These are phyloP conservation scores for Microplitis manilae DNA, from an alignment of 2,888 invertebrate species.

Conservation along the genomic window DNA sequence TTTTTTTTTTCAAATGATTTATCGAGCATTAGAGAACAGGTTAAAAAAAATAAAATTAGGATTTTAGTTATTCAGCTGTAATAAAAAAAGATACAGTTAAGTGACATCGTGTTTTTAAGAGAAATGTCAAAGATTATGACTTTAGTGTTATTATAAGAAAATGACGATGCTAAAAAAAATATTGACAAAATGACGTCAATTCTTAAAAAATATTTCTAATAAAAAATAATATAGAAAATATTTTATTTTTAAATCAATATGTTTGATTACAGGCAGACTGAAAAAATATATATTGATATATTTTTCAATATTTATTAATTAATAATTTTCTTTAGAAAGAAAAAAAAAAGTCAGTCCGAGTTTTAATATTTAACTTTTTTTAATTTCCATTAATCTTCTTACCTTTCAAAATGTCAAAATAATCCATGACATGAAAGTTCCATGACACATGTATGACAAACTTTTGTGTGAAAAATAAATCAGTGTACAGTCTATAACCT, in stretches of 20 bases:
- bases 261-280: no score
- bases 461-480: slow-evolving; percentile 1
- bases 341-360: neutral
- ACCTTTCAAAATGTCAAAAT: neutral
- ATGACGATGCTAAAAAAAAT: neutral
- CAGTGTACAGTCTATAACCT: neutral
- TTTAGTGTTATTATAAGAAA: neutral
- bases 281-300: no score
- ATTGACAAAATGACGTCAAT: neutral
- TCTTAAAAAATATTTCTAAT: neutral
- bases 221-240: no score
- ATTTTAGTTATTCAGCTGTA: neutral
- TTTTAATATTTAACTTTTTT: neutral
- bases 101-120: neutral
- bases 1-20: neutral
- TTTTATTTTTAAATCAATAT: no score
- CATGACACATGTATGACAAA: neutral
- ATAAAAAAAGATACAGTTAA: neutral
- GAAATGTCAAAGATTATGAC: neutral
- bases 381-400: neutral
- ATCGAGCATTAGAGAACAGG: neutral
- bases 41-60: neutral
- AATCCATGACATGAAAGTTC: neutral
- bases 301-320: neutral
- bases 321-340: neutral